Conservation (phyloP, 1,140 invertebrate genomes). For the Neodiprion virginianus region DNA sequence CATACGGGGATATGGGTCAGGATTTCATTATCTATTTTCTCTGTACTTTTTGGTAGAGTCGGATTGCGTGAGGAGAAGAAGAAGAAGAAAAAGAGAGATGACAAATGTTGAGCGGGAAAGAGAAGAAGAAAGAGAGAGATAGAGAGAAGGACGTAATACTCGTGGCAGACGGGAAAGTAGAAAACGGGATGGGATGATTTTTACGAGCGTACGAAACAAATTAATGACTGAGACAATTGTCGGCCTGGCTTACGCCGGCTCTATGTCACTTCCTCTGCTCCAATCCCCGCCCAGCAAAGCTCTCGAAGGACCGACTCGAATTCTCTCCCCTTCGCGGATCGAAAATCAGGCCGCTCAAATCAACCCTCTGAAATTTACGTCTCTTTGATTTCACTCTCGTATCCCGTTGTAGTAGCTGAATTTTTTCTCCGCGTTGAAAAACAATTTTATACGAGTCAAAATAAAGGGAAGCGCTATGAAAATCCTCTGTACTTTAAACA, state of each 20-base stretch:
- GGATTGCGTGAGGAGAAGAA: conserved; percentile 17
- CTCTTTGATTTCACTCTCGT: too few relatives aligned
- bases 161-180: too few relatives aligned
- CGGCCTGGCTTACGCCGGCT: background rate
- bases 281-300: background rate
- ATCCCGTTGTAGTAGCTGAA: too few relatives aligned
- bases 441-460: too few relatives aligned
- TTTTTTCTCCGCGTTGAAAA: too few relatives aligned
- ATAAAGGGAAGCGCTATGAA: too few relatives aligned
- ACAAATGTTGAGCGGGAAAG: conserved; percentile 18
- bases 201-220: conserved; percentile 19
- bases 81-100: conserved; percentile 21
- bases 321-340: background rate
- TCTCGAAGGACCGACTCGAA: too few relatives aligned
- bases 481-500: too few relatives aligned
- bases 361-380: background rate
- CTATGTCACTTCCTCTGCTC: background rate
- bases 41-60: conserved; percentile 8
- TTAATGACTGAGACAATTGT: conserved; percentile 26
- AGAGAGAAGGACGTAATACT: too few relatives aligned
- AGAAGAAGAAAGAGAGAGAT: conserved; percentile 13
- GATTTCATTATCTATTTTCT: conserved; percentile 21
- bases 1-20: conserved; percentile 17
- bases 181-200: conserved; percentile 4
- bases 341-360: background rate